phyloP scores from a whole-genome alignment of 2,113 vertebrate genomes.

The Dromaius novaehollandiae region DNA sequence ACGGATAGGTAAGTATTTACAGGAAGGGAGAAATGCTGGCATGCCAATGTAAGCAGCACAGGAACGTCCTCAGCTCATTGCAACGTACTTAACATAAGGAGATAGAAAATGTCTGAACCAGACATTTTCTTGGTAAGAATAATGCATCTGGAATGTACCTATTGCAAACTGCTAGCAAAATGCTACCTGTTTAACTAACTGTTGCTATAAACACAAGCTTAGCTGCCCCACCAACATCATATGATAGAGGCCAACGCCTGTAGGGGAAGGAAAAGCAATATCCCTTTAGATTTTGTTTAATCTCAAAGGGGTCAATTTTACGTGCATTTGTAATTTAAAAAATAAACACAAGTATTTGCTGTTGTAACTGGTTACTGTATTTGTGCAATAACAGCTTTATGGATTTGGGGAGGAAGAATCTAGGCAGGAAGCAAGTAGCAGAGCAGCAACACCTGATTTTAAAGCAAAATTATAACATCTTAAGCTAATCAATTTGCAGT shows the following conservation, averaged over 20 bases:
- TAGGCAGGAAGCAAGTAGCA: neutral
- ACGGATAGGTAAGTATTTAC: neutral
- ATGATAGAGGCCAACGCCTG: neutral
- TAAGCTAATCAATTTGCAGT: neutral
- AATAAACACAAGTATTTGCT: neutral
- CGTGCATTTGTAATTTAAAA: neutral
- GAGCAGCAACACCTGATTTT: neutral
- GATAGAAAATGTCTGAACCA: neutral
- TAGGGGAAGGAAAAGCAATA: neutral
- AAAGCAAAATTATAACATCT: neutral
- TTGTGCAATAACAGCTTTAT: neutral
- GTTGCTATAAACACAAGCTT: accelerated
- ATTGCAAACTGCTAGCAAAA: neutral
- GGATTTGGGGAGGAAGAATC: neutral
- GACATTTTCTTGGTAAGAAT: neutral
- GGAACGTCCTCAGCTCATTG: neutral
- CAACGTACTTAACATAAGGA: accelerated
- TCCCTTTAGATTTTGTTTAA: neutral
- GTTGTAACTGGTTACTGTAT: neutral
- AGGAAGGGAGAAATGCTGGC: neutral
- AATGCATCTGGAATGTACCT: accelerated
- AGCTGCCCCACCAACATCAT: neutral
- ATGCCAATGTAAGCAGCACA: neutral
- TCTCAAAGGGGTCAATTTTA: neutral
- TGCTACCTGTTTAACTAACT: neutral